phyloP scores from a whole-genome alignment of 30 jellyfish, hydroid and myxozoan species.

The Aurelia sp. region DNA sequence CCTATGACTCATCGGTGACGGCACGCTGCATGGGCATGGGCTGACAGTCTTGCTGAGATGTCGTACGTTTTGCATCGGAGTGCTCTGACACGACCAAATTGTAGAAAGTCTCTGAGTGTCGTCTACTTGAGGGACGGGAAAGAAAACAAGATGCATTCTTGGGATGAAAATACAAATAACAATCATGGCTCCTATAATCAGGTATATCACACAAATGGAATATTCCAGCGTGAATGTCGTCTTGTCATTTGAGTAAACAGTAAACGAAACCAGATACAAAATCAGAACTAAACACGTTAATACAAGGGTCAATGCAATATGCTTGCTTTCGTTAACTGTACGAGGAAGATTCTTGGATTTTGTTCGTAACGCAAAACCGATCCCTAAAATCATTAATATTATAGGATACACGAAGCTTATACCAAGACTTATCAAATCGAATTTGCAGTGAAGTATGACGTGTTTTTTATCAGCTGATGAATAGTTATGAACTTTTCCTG shows the following conservation, averaged over 20 bases:
- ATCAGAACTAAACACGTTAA: constrained; percentile 25
- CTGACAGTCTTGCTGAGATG: no score
- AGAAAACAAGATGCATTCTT: background rate
- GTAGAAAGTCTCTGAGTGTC: no score
- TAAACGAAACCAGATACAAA: constrained; percentile 22
- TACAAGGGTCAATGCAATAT: constrained; percentile 16
- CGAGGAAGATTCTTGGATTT: constrained; percentile 21
- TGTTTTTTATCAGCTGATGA: constrained; percentile 20
- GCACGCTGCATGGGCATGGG: no score
- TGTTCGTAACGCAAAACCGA: constrained; percentile 36
- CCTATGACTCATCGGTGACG: no score
- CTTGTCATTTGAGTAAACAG: constrained; percentile 12
- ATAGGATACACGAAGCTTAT: constrained; percentile 38
- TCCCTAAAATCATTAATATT: constrained; percentile 21
- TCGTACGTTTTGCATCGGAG: no score
- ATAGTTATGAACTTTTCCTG: constrained; percentile 13
- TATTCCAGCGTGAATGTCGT: constrained; percentile 29
- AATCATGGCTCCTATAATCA: constrained; percentile 25
- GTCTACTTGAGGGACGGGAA: no score
- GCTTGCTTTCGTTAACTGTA: constrained; percentile 37
- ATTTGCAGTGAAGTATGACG: constrained; percentile 36
- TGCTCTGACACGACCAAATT: no score
- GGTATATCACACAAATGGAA: constrained; percentile 25
- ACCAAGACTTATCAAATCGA: constrained; percentile 13
- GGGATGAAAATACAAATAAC: constrained; percentile 32